Percentiles rank a stretch among this genome's conserved stretches.
These are phyloP conservation scores for Muscidifurax raptorellus DNA, from an alignment of 1,140 invertebrate genomes.

Conservation along the genomic window DNA sequence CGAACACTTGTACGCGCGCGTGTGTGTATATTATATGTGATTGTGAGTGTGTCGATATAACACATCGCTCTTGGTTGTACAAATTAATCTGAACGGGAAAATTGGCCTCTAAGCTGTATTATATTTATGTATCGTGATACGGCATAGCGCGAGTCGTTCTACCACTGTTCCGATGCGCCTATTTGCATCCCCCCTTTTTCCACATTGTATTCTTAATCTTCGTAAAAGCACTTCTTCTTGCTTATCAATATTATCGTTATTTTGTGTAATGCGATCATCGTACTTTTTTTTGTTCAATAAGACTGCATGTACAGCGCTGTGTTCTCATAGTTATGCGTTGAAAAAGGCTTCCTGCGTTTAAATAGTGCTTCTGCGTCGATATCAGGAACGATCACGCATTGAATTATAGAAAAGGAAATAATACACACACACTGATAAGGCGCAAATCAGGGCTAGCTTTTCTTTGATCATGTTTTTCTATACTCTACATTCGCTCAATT, in stretches of 20 bases:
- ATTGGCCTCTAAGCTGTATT: no score
- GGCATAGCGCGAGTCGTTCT: no score
- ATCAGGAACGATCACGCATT: not conserved
- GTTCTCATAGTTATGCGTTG: slow-evolving; percentile 38
- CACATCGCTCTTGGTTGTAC: no score
- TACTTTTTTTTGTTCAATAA: not conserved
- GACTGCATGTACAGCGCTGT: not conserved
- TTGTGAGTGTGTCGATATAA: no score
- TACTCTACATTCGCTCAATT: not conserved
- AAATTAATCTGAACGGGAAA: no score
- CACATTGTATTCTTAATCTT: slow-evolving; percentile 48
- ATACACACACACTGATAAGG: not conserved
- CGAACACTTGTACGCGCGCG: not conserved
- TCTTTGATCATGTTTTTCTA: not conserved
- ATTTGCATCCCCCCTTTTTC: not conserved
- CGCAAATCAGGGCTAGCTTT: not conserved
- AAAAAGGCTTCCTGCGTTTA: slow-evolving; percentile 10
- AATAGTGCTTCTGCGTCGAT: not conserved
- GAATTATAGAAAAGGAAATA: not conserved
- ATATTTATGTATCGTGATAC: no score
- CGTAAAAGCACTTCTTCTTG: slow-evolving; percentile 75
- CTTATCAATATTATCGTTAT: slow-evolving; percentile 70
- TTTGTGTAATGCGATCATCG: not conserved
- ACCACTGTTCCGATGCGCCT: no score
- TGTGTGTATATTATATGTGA: not conserved